Evolutionary conservation across 2,113 vertebrate genomes (phyloP), one percentile per base, ranked within the genome.

Genomic region (Urocolius indicus): DNA sequence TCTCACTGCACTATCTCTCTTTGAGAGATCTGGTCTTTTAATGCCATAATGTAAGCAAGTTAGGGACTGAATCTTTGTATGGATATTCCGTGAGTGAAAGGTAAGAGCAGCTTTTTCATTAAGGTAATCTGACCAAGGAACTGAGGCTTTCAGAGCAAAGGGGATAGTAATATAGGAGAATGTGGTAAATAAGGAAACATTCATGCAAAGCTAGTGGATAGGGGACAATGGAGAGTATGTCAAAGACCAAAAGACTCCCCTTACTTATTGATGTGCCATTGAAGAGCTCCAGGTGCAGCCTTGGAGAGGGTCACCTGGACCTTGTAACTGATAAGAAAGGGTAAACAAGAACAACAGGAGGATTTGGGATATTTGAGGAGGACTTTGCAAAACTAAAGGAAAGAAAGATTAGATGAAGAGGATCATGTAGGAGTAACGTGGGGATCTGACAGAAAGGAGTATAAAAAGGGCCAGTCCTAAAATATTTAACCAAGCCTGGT

Each of bases 391-490:
- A 82, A 57, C 16, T 23, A 72, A 26, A 26, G 32, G 34, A 72
- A 84, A 21, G 55, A 93, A 38, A 71, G 29, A 48, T 43, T 75
- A 89, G 19, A 24, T 8, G 36, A 84, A 80, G 23, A 16, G 18
- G n/a, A 27, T 36, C 0, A 2, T 13, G 27, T 78, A 78, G 48
- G 36, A 87, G 41, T 17, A 66, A 78, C 77, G 34, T 2, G 4
- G 18, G 26, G 24, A 61, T 80, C 27, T 65, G 74, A 22, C 22
- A 68, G 58, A 65, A 61, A 45, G 18, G 6, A 10, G 4, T 38
- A 7, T 58, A 49, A 46, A 34, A 62, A 32, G 27, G 21, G 24
- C 36, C 16, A 13, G 0, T 23, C 0, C 0, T 57, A 41, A 63
- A 12, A 16, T 29, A 20, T 9, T 30, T 57, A 58, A 22, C 16